A percentile compares a stretch with the other conserved stretches of the same genome.
phyloP scores from a whole-genome alignment of 2,888 invertebrate genomes.

The Pilophorus perplexus region DNA sequence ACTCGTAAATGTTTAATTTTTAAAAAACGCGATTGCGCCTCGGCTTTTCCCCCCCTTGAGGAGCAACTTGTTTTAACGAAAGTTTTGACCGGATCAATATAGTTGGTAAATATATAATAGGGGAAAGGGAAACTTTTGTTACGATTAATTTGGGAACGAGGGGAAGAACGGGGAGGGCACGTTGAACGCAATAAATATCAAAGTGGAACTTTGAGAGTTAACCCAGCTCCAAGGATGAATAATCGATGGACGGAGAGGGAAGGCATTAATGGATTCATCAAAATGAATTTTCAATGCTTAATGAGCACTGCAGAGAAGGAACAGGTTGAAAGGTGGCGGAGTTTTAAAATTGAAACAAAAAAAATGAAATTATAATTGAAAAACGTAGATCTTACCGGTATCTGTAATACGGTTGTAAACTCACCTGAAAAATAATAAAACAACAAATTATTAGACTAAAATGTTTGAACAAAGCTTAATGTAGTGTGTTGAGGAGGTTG shows the following conservation, averaged over 20 bases:
- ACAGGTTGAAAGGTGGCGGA: no score
- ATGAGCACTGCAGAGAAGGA: conserved; percentile 5
- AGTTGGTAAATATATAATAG: conserved; percentile 32
- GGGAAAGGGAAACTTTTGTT: conserved; percentile 29
- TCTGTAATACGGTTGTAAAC: no score
- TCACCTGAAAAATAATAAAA: no score
- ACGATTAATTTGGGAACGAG: conserved; percentile 28
- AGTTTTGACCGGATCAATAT: conserved; percentile 9
- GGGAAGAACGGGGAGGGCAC: conserved; percentile 1
- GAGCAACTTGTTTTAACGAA: background rate
- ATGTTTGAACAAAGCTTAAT: no score
- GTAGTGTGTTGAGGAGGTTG: no score
- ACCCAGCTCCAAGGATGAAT: conserved; percentile 16
- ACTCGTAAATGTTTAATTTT: conserved; percentile 13
- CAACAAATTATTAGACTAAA: no score
- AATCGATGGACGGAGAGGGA: conserved; percentile 21
- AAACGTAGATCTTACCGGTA: no score
- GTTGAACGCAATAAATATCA: conserved; percentile 32
- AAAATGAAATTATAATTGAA: no score
- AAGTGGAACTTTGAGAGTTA: conserved; percentile 36
- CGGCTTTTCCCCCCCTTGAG: background rate
- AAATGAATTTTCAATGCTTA: conserved; percentile 27
- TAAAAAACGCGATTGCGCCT: conserved; percentile 2
- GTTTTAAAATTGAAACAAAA: no score
- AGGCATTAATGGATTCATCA: conserved; percentile 35